Evolutionary conservation across 2,113 vertebrate species (phyloP), one percentile per base, ranked within the genome.

Genomic region (Psophia crepitans): DNA sequence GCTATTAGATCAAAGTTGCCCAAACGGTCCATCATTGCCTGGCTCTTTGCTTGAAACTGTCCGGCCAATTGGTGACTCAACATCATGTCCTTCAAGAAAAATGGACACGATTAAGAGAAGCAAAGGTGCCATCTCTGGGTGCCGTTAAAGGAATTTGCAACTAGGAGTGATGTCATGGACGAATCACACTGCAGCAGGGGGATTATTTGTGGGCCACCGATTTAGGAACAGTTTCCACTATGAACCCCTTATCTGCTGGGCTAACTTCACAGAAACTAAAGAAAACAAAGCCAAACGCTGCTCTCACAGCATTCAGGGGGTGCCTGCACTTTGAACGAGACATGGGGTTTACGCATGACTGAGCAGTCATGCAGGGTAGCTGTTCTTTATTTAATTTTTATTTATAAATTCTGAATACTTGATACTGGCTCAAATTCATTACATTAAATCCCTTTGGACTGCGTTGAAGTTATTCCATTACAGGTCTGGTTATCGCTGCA

Each of bases 31-130:
- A 2, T 76, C 94, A 74, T 24, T 21, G 4, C 51, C 69, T 51
- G 24, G 68, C 91, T 89, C 70, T 79, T 22, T 23, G 71, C 32
- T 8, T 41, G n/a, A 66, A 87, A 74, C 28, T 84, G n/a, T 74
- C 32, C 95, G 79, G 93, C 61, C 93, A 81, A 48, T 43, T 75
- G 90, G 60, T 91, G 92, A 86, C 70, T 82, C 58, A 88, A 58
- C 53, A 35, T 71, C 12, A 1, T 21, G 65, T 84, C 92, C 87
- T 86, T 75, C 66, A n/a, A 16, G 60, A 57, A 66, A 9, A 90
- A 81, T n/a, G 39, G 46, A 9, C 13, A 6, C 19, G 68, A 53
- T 43, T 12, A 23, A 77, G 66, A 73, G 56, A 37, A 48, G 78
- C 73, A 43, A 35, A n/a, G 28, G 58, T 88, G 87, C 90, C 76